Evolutionary conservation across 2,797 vertebrate species (phyloP), one percentile per base, ranked within the genome.

Genomic region (Denticeps clupeoides): DNA sequence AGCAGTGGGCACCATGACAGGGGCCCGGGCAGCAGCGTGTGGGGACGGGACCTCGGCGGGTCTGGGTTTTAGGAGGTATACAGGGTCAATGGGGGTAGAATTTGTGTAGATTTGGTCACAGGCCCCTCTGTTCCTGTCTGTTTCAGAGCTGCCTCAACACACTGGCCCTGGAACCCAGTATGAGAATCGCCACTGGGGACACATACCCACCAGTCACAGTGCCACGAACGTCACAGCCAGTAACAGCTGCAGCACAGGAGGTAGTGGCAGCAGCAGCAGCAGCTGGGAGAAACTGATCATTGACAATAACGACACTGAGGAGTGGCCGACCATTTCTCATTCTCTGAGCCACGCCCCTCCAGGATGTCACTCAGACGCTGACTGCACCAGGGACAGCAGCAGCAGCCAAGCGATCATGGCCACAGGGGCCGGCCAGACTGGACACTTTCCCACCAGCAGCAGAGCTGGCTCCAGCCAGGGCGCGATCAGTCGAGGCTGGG

Each of bases 131-230:
- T 68, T 49, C 58, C 24, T 68, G 59, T 63, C 67, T 75, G 71
- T 77, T 73, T 68, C 79, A 84, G 92, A 90, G 72, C 80, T 84
- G 75, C 80, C 82, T 67, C 71, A 82, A 80, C 88, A 90, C 74
- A 88, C 77, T 70, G 79, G 85, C 84, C 85, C 85, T 73, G 87
- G 83, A 88, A 79, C 88, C 70, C 90, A 95, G 78, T 91, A 97
- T 97, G 93, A 96, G 82, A 91, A 87, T 84, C 83, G 86, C 77
- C 86, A 84, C 69, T 91, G 84, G 89, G 90, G 85, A 79, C 87
- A 80, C 83, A 83, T 80, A 79, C 82, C 55, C 87, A 83, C 59
- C 82, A 91, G 83, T 78, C 86, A 73, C 79, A 87, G 85, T 73
- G 84, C 90, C 82, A 87, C 90, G 65, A 70, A 67, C 71, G 69